Base-by-base conservation (phyloP, 1,140 invertebrate genomes). In the Amphibalanus amphitrite region DNA sequence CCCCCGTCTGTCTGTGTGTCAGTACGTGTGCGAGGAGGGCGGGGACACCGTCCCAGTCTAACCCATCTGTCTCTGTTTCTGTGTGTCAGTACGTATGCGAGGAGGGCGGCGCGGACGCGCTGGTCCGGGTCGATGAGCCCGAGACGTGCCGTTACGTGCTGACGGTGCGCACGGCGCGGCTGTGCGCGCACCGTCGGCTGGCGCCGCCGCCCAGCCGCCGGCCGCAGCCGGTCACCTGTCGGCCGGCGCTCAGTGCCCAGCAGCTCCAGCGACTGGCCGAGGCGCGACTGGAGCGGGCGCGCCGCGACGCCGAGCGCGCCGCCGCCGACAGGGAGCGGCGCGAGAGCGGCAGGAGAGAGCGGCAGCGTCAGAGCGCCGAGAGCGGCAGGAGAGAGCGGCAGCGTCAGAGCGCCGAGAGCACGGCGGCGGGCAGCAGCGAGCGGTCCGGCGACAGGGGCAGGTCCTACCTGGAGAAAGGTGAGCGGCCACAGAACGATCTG, bases 101-200 rank as follows among this genome's bases (percentile, higher is more conserved):
- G 73, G 79, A 83, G 74, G 81, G 79, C 69, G 74, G 73, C n/a
- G 79, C 77, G 20, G 82, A 83, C 75, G 80, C 81, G 70, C 79
- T 84, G 28, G 76, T 76, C 29, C 74, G 81, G n/a, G 79, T 84
- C 15, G 82, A 82, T 76, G 83, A 84, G 72, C 81, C 82, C 30
- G 79, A 82, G 75, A 82, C 82, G 0, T 84, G 83, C 75, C 77
- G 77, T 3, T 84, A 84, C 75, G 76, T 82, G 10, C 72, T 84
- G 65, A 81, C 78, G 0, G 76, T 84, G 13, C 78, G 81, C 72
- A 84, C 82, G 0, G 78, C 78, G 28, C 77, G 78, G n/a, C 78
- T 83, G n/a, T 84, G 82, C 74, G 78, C 79, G 47, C 82, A 83
- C 76, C 82, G 82, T 1, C 78, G 80, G 74, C 76, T 84, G 40